Evolutionary conservation across 2,888 invertebrate species (phyloP).

Genomic region (Lapara coniferarum): DNA sequence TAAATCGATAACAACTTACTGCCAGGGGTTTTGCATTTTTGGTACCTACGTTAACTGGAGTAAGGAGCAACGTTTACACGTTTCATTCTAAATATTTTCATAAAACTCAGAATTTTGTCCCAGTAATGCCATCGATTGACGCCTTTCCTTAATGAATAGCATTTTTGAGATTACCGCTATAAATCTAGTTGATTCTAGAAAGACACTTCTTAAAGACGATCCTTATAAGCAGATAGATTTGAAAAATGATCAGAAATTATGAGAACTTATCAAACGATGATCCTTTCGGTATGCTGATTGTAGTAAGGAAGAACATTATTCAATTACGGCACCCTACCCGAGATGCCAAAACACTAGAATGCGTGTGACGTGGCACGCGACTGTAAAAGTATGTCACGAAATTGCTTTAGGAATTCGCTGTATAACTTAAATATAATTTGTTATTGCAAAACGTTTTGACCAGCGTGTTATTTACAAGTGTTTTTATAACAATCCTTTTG

Average conservation of each 20-base stretch:
- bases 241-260: too few relatives aligned
- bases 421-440: not conserved
- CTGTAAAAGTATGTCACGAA: not conserved
- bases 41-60: too few relatives aligned
- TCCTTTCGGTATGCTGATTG: not conserved
- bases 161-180: too few relatives aligned
- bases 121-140: too few relatives aligned
- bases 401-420: not conserved
- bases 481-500: not conserved
- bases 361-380: not conserved
- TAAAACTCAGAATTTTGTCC: too few relatives aligned
- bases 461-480: not conserved
- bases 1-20: constrained; percentile 18
- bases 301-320: not conserved
- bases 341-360: not conserved
- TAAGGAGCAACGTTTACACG: too few relatives aligned
- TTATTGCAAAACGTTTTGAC: not conserved
- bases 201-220: too few relatives aligned
- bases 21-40: constrained; percentile 7
- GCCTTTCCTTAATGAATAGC: too few relatives aligned
- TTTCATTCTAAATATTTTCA: too few relatives aligned
- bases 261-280: not conserved
- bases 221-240: too few relatives aligned
- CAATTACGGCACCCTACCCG: not conserved
- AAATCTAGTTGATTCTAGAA: too few relatives aligned